Evolutionary conservation across 35 echinoderm and acorn worm genomes (phyloP).

Genomic region (Anneissia japonica): DNA sequence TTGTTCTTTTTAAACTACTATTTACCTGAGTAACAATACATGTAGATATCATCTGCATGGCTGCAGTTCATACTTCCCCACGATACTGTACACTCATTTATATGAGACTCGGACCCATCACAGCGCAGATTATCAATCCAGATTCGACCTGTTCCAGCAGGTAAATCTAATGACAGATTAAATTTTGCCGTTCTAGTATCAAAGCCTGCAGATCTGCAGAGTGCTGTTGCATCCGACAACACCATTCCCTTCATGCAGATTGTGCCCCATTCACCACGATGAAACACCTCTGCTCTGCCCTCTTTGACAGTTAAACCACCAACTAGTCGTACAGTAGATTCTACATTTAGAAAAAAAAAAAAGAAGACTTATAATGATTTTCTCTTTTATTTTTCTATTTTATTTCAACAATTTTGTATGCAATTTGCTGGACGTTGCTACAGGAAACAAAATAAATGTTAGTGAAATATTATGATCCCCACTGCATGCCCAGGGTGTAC

Average conservation of each 20-base stretch:
- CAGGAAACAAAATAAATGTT: no score
- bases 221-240: slow-evolving; percentile 24
- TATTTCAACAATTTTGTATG: no score
- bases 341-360: neutral
- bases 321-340: neutral
- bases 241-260: slow-evolving; percentile 36
- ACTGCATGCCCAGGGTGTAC: no score
- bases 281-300: slow-evolving; percentile 35
- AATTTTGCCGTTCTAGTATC: neutral
- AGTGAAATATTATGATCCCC: no score
- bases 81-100: neutral
- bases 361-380: neutral
- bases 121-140: neutral
- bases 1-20: no score
- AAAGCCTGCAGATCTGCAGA: slow-evolving; percentile 22
- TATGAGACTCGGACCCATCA: neutral
- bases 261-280: slow-evolving; percentile 20
- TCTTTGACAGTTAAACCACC: slow-evolving; percentile 10
- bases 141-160: neutral
- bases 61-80: neutral
- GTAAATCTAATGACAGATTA: neutral
- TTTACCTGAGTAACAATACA: neutral
- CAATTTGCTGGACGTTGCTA: no score
- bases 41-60: neutral
- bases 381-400: no score